Percentiles rank a stretch among this genome's conserved stretches.
phyloP scores from a whole-genome alignment of 2,888 invertebrate genomes.

The Oxystoma pomonae region DNA sequence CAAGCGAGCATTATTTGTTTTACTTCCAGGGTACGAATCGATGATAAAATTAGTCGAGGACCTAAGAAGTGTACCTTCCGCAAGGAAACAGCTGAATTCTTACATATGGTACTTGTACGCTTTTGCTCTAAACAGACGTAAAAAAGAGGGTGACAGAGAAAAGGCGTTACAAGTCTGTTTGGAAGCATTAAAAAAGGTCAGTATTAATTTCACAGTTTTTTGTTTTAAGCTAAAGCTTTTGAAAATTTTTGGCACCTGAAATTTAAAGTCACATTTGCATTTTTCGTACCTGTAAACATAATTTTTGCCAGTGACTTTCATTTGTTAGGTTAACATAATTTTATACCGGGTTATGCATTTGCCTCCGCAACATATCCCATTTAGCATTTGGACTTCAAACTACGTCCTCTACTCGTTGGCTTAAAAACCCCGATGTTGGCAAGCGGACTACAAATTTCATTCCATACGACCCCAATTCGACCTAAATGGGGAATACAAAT shows the following conservation, averaged over 20 bases:
- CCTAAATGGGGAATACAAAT: too few species aligned
- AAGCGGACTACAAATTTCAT: too few species aligned
- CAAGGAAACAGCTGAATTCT: constrained; percentile 83
- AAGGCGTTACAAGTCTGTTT: constrained; percentile 89
- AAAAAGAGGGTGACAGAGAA: constrained; percentile 91
- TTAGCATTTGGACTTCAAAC: too few species aligned
- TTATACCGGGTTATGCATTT: too few species aligned
- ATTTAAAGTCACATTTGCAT: not conserved
- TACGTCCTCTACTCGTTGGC: too few species aligned
- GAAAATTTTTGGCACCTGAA: not conserved
- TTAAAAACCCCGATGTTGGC: too few species aligned
- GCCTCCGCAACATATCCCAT: too few species aligned
- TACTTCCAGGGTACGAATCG: constrained; percentile 69
- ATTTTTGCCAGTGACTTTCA: too few species aligned
- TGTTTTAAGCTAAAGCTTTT: not conserved
- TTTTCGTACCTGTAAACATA: too few species aligned
- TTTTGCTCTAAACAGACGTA: constrained; percentile 94
- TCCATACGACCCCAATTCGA: too few species aligned
- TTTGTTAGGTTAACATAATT: too few species aligned
- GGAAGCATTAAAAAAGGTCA: constrained; percentile 72
- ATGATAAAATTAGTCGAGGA: constrained; percentile 97
- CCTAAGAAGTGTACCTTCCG: constrained; percentile 82
- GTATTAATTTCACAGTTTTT: constrained; percentile 2
- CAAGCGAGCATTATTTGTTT: constrained; percentile 57
- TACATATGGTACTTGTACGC: constrained; percentile 92